Evolutionary conservation across 2,113 vertebrate species (phyloP), one percentile per base, ranked within the genome.

Genomic region (Petrocephalus zakoni): DNA sequence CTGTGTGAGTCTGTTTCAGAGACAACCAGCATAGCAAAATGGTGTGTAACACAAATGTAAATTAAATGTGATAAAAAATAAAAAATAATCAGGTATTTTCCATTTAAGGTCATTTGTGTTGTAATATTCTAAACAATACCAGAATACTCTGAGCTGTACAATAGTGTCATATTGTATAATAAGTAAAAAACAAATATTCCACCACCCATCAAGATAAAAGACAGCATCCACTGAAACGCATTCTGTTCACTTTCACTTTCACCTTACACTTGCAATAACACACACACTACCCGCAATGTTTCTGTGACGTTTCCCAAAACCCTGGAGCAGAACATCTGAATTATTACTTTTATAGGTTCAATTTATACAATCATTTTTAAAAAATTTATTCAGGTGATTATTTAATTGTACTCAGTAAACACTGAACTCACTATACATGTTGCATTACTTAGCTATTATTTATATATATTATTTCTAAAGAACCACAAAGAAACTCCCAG

Each of bases 401-500:
- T 61, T n/a, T 61, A 61, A 61, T n/a, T 61, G 22, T 64, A 25
- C 10, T 25, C 9, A 64, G 61, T 68, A 25, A 29, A 68, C 25
- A 29, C n/a, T 25, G 58, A 64, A n/a, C 58, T 29, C n/a, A 68
- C 61, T 68, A 68, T 68, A 68, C 61, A 68, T 11, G 61, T 64
- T 25, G 25, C 61, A 64, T 64, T 42, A 42, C 61, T 64, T 9
- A 25, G 61, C 61, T n/a, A 25, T 64, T 49, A 49, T 49, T 49
- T 49, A 49, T 49, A 49, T 64, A 21, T 81, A n/a, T 82, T 22
- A 49, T 47, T 47, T 49, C 8, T 83, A 22, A 83, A 83, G 81
- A 83, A 47, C 81, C 81, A 49, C 17, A 83, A 78, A 78, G 72
- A 78, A 49, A 47, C 46, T 83, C 78, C 81, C 46, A 83, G 81